phyloP scores from a whole-genome alignment of 2,113 vertebrate genomes.

The Neotoma lepida region DNA sequence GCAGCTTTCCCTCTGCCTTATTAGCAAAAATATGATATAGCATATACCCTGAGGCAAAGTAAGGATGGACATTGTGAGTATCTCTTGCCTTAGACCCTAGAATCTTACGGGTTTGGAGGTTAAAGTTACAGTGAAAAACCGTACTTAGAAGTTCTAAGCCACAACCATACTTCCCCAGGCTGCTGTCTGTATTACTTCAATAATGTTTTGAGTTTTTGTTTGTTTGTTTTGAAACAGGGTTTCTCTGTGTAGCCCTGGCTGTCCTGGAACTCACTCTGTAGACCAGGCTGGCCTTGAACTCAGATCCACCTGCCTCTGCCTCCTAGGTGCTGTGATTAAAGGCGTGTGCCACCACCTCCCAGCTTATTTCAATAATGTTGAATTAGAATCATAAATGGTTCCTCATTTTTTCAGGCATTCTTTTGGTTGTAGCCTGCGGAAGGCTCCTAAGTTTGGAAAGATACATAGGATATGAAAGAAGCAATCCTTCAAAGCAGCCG shows the following conservation, averaged over 20 bases:
- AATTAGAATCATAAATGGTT: neutral
- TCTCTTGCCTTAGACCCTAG: neutral
- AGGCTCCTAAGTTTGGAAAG: neutral
- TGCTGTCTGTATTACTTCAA: neutral
- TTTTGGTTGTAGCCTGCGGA: slow-evolving; percentile 26
- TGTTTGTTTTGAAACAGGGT: neutral
- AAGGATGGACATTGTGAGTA: neutral
- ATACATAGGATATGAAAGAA: neutral
- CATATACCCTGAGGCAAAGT: neutral
- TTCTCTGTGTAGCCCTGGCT: neutral
- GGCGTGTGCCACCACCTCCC: neutral
- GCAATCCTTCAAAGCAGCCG: slow-evolving; percentile 21
- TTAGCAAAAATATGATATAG: neutral
- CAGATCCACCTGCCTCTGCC: neutral
- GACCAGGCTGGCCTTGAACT: neutral
- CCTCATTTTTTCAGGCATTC: slow-evolving; percentile 35
- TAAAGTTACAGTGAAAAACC: neutral
- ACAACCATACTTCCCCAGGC: neutral
- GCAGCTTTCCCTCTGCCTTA: neutral
- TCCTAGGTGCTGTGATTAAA: neutral
- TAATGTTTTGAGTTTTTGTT: neutral
- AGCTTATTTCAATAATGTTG: neutral
- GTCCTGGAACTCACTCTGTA: neutral
- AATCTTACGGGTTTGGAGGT: neutral
- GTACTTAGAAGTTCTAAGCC: slow-evolving; percentile 10